Conservation (phyloP, 2,797 vertebrate genomes). For the Columba guinea region DNA sequence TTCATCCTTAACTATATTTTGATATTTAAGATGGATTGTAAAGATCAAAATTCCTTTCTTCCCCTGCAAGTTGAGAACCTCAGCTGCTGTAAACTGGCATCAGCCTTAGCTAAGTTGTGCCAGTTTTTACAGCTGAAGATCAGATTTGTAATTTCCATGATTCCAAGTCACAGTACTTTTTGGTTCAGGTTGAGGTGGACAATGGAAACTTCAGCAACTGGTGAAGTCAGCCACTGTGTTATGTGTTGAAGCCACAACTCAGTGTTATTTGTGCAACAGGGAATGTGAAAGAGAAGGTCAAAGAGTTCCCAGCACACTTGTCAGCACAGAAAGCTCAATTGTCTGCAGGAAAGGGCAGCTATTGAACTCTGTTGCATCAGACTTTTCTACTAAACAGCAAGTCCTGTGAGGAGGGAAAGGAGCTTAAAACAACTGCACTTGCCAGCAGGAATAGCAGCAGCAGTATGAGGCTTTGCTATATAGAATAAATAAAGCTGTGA, state of each 20-base stretch:
- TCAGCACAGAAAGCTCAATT: slow-evolving; percentile 20
- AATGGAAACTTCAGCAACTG: background rate
- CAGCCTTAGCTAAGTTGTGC: background rate
- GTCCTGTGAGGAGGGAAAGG: background rate
- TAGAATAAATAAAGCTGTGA: background rate
- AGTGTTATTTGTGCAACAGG: background rate
- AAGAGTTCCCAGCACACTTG: background rate
- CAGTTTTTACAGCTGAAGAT: slow-evolving; percentile 1
- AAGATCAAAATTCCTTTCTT: background rate
- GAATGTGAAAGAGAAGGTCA: background rate
- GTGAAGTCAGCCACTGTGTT: background rate
- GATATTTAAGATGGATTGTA: background rate
- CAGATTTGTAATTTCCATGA: background rate
- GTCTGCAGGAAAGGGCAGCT: slow-evolving; percentile 40
- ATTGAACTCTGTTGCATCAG: background rate
- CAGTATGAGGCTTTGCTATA: slow-evolving; percentile 12
- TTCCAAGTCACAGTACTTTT: background rate
- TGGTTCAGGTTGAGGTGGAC: background rate
- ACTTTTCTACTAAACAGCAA: slow-evolving; percentile 37
- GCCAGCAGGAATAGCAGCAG: slow-evolving; percentile 13
- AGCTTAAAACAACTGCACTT: slow-evolving; percentile 10
- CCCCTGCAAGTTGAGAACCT: background rate
- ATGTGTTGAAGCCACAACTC: background rate
- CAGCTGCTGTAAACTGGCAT: background rate
- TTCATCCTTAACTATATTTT: background rate